Conservation (phyloP, 2,888 invertebrate genomes). For the Crematogaster levior region DNA sequence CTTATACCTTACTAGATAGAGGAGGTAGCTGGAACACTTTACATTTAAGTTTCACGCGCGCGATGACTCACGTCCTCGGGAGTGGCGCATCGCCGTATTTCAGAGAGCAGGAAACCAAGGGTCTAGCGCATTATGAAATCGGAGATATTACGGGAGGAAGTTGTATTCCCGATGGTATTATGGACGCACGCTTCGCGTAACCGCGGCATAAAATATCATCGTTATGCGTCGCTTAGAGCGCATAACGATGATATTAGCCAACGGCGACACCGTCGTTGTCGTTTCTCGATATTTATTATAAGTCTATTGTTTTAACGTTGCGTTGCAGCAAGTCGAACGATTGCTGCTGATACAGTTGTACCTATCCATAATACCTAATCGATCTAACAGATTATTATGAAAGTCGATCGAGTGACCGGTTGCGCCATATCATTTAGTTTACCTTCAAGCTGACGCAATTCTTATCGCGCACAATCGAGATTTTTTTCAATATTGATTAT, state of each 20-base stretch:
- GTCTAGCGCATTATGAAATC: conserved; percentile 70
- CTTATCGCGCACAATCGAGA: not conserved
- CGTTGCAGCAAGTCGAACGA: conserved; percentile 58
- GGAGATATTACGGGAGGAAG: conserved; percentile 71
- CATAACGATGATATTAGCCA: conserved; percentile 71
- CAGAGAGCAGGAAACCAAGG: conserved; percentile 64
- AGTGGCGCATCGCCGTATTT: conserved; percentile 56
- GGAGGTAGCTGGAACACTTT: conserved; percentile 16
- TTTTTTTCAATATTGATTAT: conserved; percentile 61
- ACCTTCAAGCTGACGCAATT: conserved; percentile 36
- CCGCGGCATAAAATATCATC: conserved; percentile 70
- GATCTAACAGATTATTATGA: conserved; percentile 59
- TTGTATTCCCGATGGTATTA: conserved; percentile 67
- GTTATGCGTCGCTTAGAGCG: conserved; percentile 68
- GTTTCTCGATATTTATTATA: conserved; percentile 68
- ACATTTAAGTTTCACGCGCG: conserved; percentile 22
- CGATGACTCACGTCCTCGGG: conserved; percentile 59
- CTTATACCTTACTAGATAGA: not conserved
- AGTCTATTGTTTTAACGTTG: conserved; percentile 69
- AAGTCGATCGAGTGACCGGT: conserved; percentile 65
- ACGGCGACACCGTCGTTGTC: conserved; percentile 52
- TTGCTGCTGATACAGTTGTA: conserved; percentile 65
- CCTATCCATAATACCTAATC: conserved; percentile 47
- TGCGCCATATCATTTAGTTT: conserved; percentile 34
- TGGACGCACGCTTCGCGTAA: conserved; percentile 58